Conservation (phyloP, 1,140 invertebrate genomes). For the Sitodiplosis mosellana region DNA sequence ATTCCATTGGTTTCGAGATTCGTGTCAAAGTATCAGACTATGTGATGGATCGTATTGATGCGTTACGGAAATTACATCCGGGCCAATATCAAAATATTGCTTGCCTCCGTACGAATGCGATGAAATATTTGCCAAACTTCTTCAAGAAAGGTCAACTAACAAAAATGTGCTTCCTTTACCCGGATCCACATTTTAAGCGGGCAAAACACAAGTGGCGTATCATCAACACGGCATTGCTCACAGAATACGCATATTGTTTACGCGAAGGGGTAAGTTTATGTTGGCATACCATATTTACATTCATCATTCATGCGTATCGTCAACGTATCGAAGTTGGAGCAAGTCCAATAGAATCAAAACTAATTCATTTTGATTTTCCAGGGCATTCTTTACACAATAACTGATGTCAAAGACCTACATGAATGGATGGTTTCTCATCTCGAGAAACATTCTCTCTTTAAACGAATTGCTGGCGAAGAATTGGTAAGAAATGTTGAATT, state of each 20-base stretch:
- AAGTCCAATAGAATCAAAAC: too few species aligned
- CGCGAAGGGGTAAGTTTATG: constrained; percentile 44
- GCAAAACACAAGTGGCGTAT: constrained; percentile 99
- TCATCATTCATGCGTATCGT: neutral
- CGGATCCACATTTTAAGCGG: constrained; percentile 99
- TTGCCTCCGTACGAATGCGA: constrained; percentile 90
- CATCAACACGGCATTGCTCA: constrained; percentile 77
- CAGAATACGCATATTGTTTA: constrained; percentile 94
- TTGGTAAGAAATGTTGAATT: constrained; percentile 34
- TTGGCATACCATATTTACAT: neutral
- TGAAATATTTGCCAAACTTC: constrained; percentile 97
- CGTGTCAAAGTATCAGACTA: constrained; percentile 97
- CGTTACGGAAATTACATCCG: constrained; percentile 56
- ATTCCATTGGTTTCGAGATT: constrained; percentile 95
- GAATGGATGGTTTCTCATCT: constrained; percentile 96
- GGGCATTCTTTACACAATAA: constrained; percentile 90
- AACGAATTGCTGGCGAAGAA: constrained; percentile 50
- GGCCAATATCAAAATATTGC: constrained; percentile 85
- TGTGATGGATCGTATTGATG: constrained; percentile 86
- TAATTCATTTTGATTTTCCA: too few species aligned
- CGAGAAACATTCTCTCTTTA: constrained; percentile 77
- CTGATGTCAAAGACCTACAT: constrained; percentile 93
- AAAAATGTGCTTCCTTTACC: constrained; percentile 99
- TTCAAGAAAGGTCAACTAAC: constrained; percentile 86
- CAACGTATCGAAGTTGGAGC: too few species aligned